phyloP scores from a whole-genome alignment of 2,888 invertebrate species.

The Ennomos fuscantarius region DNA sequence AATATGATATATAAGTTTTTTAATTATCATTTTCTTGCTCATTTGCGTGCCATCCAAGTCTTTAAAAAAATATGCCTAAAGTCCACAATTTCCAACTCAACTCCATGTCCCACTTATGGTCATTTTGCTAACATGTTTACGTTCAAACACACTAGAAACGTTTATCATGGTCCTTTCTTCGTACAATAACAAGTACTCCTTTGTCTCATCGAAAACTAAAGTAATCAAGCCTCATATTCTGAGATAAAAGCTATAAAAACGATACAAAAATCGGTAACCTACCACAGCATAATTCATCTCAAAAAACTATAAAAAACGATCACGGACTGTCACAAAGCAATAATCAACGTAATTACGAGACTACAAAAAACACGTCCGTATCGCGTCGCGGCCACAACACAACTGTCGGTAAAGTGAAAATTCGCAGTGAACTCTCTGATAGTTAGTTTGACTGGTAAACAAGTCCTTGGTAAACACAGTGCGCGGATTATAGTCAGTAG shows the following conservation, averaged over 20 bases:
- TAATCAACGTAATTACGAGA: conserved; percentile 14
- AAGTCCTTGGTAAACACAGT: conserved; percentile 25
- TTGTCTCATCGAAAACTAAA: conserved; percentile 8
- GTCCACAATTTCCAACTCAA: no score
- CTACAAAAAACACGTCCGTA: conserved; percentile 21
- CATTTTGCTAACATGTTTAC: no score
- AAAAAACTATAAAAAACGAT: conserved; percentile 5
- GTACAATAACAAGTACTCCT: not conserved
- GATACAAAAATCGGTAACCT: conserved; percentile 3
- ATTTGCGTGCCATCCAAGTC: no score
- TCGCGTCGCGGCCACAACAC: conserved; percentile 22
- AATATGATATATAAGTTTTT: no score
- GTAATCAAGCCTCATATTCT: not conserved
- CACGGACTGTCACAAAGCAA: conserved; percentile 4
- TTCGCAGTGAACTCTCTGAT: no score
- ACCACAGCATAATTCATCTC: conserved; percentile 28
- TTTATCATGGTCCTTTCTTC: no score
- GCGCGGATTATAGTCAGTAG: conserved; percentile 12
- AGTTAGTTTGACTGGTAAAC: conserved; percentile 32
- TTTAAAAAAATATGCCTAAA: no score
- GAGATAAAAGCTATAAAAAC: conserved; percentile 1
- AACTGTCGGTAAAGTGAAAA: conserved; percentile 15
- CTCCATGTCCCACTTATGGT: no score
- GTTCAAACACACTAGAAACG: no score
- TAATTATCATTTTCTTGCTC: no score